Evolutionary conservation across 2,888 invertebrate species (phyloP), one percentile per base, ranked within the genome.

Genomic region (Lathronympha strigana): DNA sequence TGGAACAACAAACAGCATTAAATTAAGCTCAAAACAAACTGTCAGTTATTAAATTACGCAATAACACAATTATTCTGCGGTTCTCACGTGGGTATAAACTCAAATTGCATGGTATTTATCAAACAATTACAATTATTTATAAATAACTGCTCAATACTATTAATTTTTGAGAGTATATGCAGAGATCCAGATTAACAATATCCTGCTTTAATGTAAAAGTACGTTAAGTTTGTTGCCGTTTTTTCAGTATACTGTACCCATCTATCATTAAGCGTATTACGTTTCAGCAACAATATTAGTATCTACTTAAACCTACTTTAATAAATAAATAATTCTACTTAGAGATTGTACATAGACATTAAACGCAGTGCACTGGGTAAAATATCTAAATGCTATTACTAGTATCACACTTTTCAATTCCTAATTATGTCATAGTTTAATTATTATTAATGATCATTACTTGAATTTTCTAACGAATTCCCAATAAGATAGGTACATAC

Each of bases 361-460:
- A 36, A 67, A 62, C 53, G 40, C 53, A 60, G 45, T 66, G 38
- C 57, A 57, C 63, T 60, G 64, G 53, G 25, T 60, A 53, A 49
- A 38, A 45, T 53, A 60, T 58, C 45, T 33, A 61, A 67, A 61
- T 74, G 75, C 80, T 86, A 80, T 76, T 77, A 76, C 87, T 88
- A 90, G 85, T 90, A 90, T 90, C 90, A 90, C 90, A 90, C 87
- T 75, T 73, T 69, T 49, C 61, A 50, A 61, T 31, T 45, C 55
- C 47, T 62, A 66, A 62, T 62, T 60, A 55, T 66, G 53, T 23
- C 17, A 51, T 33, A 38, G 4, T 25, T 25, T n/a, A 47, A n/a
- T 47, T 13, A 47, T 47, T 23, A 23, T 47, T n/a, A 23, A 43
- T 47, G 36, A 36, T 28, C n/a, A 51, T 53, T 45, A 33, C 21